These are phyloP conservation scores for Girardinichthys multiradiatus DNA, from an alignment of 2,113 vertebrate genomes.

Conservation along the genomic window DNA sequence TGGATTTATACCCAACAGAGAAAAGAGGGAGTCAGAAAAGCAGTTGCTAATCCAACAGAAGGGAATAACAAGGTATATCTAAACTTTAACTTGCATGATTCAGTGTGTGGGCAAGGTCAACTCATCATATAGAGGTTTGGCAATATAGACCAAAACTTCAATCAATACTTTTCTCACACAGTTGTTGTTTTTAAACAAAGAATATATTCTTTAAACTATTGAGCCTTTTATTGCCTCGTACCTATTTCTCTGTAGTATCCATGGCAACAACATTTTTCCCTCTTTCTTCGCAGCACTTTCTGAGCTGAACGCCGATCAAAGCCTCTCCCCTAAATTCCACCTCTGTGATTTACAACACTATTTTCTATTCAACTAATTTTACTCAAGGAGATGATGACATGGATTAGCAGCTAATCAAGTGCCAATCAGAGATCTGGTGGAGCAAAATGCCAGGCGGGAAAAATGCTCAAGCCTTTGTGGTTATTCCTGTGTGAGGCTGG, in stretches of 20 bases:
- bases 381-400: constrained; percentile 92
- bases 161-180: constrained; percentile 14
- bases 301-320: constrained; percentile 59
- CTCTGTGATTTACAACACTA: constrained; percentile 88
- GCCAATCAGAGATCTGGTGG: constrained; percentile 92
- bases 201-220: constrained; percentile 35
- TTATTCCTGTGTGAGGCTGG: constrained; percentile 58
- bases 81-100: constrained; percentile 12
- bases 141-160: constrained; percentile 22
- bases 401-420: constrained; percentile 95
- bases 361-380: constrained; percentile 93
- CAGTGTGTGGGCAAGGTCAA: not conserved
- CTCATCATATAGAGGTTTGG: not conserved
- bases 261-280: constrained; percentile 65
- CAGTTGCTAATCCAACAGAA: constrained; percentile 48
- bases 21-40: constrained; percentile 46
- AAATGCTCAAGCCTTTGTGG: constrained; percentile 67
- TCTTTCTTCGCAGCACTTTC: constrained; percentile 52
- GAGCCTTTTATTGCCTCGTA: constrained; percentile 41
- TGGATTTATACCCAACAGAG: constrained; percentile 56
- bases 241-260: constrained; percentile 64
- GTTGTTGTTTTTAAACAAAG: constrained; percentile 26
- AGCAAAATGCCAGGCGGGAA: constrained; percentile 89
- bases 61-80: constrained; percentile 29
- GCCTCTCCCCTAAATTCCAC: constrained; percentile 66